Conservation (phyloP, 2,888 invertebrate genomes). For the Heliconius charithonia region DNA sequence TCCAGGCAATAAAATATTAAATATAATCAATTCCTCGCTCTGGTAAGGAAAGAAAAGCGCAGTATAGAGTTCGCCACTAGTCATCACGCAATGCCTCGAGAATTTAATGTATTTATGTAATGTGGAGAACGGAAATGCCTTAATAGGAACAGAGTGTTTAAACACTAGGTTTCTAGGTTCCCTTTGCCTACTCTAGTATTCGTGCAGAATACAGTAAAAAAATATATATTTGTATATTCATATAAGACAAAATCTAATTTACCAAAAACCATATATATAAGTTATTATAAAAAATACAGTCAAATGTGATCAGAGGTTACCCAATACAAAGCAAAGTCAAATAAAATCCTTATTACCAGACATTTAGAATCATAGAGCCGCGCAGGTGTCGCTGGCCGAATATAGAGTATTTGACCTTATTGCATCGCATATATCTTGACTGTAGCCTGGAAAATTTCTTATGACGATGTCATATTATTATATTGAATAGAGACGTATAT, state of each 20-base stretch:
- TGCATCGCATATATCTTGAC: not conserved
- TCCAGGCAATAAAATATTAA: no score
- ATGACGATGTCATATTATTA: slow-evolving; percentile 9
- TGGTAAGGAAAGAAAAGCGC: no score
- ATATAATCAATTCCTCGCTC: no score
- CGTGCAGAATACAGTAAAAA: not conserved
- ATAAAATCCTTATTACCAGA: slow-evolving; percentile 20
- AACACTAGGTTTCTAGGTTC: not conserved
- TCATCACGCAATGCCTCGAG: no score
- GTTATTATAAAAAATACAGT: not conserved
- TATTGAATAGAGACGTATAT: not conserved
- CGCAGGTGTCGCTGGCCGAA: slow-evolving; percentile 15
- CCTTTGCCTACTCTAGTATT: not conserved
- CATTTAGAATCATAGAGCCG: slow-evolving; percentile 15
- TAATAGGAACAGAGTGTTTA: no score
- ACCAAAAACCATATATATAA: not conserved
- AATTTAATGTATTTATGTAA: no score
- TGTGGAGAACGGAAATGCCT: no score
- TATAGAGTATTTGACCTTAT: slow-evolving; percentile 13
- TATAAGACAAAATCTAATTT: not conserved
- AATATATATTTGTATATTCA: not conserved
- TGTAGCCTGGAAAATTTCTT: not conserved
- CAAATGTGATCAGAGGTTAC: not conserved
- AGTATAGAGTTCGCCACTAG: no score
- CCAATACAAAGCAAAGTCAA: slow-evolving; percentile 1